Conservation (phyloP, 2,797 vertebrate species). For the Tarsius wallacei region DNA sequence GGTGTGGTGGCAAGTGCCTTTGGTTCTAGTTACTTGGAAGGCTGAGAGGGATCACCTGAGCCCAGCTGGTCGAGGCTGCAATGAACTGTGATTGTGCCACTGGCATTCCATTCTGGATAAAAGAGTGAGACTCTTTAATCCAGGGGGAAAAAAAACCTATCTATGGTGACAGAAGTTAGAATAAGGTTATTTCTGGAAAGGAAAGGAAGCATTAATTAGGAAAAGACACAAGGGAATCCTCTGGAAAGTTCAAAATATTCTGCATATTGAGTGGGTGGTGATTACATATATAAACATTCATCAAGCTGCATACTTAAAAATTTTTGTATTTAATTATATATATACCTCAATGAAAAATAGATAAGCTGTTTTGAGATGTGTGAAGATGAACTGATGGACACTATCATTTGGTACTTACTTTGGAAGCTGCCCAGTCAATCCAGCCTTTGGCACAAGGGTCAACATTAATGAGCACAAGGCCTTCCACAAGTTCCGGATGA, state of each 20-base stretch:
- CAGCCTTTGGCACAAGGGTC: constrained; percentile 98
- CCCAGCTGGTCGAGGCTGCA: too few relatives aligned
- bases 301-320: constrained; percentile 2
- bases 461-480: constrained; percentile 96
- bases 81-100: too few relatives aligned
- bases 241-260: neutral
- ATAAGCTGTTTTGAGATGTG: constrained; percentile 27
- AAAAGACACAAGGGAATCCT: neutral
- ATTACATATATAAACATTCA: neutral
- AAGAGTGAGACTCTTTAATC: too few relatives aligned
- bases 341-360: neutral
- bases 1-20: too few relatives aligned
- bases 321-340: neutral
- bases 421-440: constrained; percentile 98
- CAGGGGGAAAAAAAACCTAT: neutral
- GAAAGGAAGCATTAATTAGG: neutral
- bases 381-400: neutral
- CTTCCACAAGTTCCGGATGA: constrained; percentile 95
- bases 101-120: too few relatives aligned
- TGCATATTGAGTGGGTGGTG: neutral
- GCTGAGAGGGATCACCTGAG: too few relatives aligned
- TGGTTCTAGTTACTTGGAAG: too few relatives aligned
- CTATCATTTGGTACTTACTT: constrained; percentile 90
- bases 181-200: constrained; percentile 1
- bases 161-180: neutral